These are phyloP conservation scores for Atherix ibis DNA, from an alignment of 2,888 invertebrate species.

Conservation along the genomic window DNA sequence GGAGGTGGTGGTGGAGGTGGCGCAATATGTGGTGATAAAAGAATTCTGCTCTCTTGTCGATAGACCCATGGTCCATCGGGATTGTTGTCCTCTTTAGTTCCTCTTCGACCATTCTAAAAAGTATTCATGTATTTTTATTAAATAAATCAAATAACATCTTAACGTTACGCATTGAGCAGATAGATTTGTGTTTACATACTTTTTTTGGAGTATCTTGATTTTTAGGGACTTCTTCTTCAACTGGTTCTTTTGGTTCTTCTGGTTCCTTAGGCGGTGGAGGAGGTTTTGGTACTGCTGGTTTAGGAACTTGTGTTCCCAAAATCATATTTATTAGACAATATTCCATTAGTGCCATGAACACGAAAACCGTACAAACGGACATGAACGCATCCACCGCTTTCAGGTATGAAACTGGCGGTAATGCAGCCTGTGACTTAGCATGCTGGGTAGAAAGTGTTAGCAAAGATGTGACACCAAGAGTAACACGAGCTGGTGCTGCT, in stretches of 20 bases:
- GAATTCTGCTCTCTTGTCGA: slow-evolving; percentile 29
- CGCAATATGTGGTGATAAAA: slow-evolving; percentile 25
- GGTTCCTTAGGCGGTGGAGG: slow-evolving; percentile 21
- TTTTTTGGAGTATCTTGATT: too few species aligned
- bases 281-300: slow-evolving; percentile 27
- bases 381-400: slow-evolving; percentile 89
- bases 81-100: slow-evolving; percentile 12
- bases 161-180: too few species aligned
- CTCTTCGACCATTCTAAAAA: slow-evolving; percentile 10
- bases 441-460: slow-evolving; percentile 82
- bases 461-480: slow-evolving; percentile 72
- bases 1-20: slow-evolving; percentile 26
- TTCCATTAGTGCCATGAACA: slow-evolving; percentile 80
- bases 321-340: slow-evolving; percentile 72
- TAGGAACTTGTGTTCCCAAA: slow-evolving; percentile 29
- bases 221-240: too few species aligned
- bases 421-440: slow-evolving; percentile 75
- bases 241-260: slow-evolving; percentile 5
- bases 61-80: slow-evolving; percentile 32
- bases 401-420: slow-evolving; percentile 83
- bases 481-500: slow-evolving; percentile 79
- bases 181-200: too few species aligned
- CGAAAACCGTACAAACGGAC: slow-evolving; percentile 83
- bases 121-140: background rate
- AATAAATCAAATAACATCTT: background rate